A percentile compares a stretch with the other conserved stretches of the same genome.
phyloP scores from a whole-genome alignment of 2,888 invertebrate genomes.

The Pheosia tremula region DNA sequence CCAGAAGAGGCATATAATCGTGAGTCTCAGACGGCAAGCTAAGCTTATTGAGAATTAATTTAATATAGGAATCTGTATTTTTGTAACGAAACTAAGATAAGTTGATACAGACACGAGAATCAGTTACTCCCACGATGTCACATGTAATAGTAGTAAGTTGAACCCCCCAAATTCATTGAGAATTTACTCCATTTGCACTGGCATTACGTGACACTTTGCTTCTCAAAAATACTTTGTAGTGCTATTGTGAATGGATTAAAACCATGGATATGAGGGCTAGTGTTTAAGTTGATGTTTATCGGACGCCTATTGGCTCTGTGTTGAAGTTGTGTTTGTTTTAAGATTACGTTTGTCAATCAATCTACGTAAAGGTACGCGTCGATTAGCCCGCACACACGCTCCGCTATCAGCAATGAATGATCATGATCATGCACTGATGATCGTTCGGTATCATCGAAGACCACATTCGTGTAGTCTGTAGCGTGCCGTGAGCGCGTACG shows the following conservation, averaged over 20 bases:
- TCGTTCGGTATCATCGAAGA: neutral
- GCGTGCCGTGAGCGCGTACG: neutral
- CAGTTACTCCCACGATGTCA: constrained; percentile 58
- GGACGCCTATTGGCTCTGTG: constrained; percentile 62
- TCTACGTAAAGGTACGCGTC: neutral
- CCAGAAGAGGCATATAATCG: constrained; percentile 72
- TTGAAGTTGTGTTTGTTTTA: constrained; percentile 53
- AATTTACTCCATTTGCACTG: too few species aligned
- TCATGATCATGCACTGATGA: too few species aligned
- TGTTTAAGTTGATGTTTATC: constrained; percentile 52
- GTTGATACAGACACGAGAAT: constrained; percentile 58
- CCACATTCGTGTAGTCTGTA: neutral
- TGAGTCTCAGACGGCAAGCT: constrained; percentile 80
- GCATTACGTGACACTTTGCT: too few species aligned
- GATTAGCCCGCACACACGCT: neutral
- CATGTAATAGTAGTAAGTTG: constrained; percentile 56
- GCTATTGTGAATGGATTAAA: too few species aligned
- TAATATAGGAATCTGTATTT: constrained; percentile 81
- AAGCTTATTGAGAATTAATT: constrained; percentile 76
- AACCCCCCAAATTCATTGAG: constrained; percentile 34
- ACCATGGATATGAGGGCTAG: constrained; percentile 8
- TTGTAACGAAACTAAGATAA: constrained; percentile 74
- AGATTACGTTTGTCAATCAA: constrained; percentile 5
- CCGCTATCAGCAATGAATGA: too few species aligned
- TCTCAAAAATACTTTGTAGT: too few species aligned